These are phyloP conservation scores for Otolemur garnettii DNA, from an alignment of 2,113 vertebrate genomes.

Conservation along the genomic window DNA sequence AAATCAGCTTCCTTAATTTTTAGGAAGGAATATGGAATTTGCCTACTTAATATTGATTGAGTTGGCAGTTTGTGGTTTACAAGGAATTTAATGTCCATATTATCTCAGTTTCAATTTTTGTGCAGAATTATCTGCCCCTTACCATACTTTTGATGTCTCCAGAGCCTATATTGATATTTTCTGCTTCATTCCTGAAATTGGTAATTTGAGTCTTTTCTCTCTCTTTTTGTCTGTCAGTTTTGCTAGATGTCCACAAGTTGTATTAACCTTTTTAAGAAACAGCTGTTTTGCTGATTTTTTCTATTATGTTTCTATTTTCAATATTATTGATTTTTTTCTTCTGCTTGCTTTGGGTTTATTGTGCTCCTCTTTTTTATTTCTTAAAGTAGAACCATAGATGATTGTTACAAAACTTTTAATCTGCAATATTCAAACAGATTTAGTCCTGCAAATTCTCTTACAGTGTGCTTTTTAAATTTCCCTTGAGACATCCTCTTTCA, in stretches of 20 bases:
- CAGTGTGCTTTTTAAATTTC: neutral
- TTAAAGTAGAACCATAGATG: neutral
- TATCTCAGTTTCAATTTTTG: neutral
- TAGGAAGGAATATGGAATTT: neutral
- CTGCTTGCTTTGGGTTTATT: neutral
- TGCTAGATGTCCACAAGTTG: neutral
- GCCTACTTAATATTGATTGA: neutral
- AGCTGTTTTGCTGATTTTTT: neutral
- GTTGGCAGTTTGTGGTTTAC: neutral
- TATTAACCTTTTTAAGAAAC: neutral
- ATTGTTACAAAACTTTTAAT: neutral
- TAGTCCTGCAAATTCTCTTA: neutral
- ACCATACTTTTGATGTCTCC: neutral
- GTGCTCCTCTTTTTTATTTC: neutral
- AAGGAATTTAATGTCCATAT: neutral
- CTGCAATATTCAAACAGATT: neutral
- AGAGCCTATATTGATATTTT: no score
- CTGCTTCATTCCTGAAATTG: no score
- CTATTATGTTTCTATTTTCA: neutral
- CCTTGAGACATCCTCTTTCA: neutral
- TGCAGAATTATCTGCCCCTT: neutral
- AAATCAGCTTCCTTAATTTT: neutral
- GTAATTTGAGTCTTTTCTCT: no score
- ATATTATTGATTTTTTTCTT: neutral
- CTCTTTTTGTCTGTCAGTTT: neutral